Evolutionary conservation across 2,113 vertebrate genomes (phyloP).

Genomic region (Dicentrarchus labrax): DNA sequence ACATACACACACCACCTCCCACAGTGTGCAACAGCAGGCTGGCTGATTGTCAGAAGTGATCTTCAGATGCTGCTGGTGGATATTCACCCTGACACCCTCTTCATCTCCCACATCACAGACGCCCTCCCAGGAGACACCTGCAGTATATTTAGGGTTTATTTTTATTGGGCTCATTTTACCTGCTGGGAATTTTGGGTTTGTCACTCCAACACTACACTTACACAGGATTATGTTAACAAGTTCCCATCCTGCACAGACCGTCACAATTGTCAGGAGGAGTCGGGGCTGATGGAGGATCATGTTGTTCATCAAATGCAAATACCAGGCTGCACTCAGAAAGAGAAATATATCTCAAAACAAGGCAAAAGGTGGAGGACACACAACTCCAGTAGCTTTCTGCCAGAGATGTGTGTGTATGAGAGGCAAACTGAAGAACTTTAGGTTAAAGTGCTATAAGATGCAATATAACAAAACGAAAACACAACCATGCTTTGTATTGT

Average conservation of each 20-base stretch:
- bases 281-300: not conserved
- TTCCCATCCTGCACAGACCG: not conserved
- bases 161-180: conserved; percentile 38
- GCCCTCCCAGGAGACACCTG: conserved; percentile 22
- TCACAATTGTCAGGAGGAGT: not conserved
- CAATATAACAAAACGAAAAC: too few relatives aligned
- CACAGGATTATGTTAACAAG: not conserved
- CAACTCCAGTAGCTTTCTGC: too few relatives aligned
- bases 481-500: too few relatives aligned
- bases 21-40: conserved; percentile 9
- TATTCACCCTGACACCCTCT: conserved; percentile 30
- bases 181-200: conserved; percentile 20
- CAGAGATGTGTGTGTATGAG: too few relatives aligned
- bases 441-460: too few relatives aligned
- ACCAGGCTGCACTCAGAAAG: not conserved
- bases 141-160: conserved; percentile 26
- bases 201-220: not conserved
- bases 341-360: not conserved
- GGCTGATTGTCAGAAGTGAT: conserved; percentile 39
- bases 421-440: too few relatives aligned
- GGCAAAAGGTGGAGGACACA: not conserved
- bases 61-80: conserved; percentile 33
- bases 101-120: conserved; percentile 40
- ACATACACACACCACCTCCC: conserved; percentile 24
- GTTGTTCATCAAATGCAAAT: conserved; percentile 16